Percentiles rank a stretch among this genome's conserved stretches.
Conservation (phyloP, 2,888 invertebrate genomes). For the Drosophila robusta region DNA sequence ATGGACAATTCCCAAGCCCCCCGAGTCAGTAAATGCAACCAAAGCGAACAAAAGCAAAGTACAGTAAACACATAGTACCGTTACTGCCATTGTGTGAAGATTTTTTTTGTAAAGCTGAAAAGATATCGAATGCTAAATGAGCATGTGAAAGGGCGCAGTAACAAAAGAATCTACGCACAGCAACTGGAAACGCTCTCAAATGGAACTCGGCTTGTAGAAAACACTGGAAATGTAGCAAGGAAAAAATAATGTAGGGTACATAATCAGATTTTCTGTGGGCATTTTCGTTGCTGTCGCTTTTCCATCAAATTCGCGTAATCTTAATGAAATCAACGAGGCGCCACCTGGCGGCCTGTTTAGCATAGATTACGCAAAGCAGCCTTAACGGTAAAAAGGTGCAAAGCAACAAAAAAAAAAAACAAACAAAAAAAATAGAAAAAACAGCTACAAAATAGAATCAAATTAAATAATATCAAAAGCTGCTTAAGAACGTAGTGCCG, state of each 20-base stretch:
- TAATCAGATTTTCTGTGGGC: neutral
- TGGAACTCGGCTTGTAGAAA: neutral
- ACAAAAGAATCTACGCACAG: slow-evolving; percentile 7
- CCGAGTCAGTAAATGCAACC: slow-evolving; percentile 32
- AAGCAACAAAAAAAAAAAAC: slow-evolving; percentile 21
- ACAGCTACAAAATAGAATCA: slow-evolving; percentile 36
- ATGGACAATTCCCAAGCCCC: slow-evolving; percentile 73
- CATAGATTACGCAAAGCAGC: slow-evolving; percentile 63
- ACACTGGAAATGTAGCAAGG: neutral
- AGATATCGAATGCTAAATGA: slow-evolving; percentile 11
- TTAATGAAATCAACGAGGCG: slow-evolving; percentile 58
- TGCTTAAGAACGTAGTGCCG: slow-evolving; percentile 39
- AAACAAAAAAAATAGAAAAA: slow-evolving; percentile 9
- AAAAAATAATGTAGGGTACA: neutral
- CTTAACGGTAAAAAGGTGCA: slow-evolving; percentile 17
- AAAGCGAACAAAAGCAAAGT: slow-evolving; percentile 40
- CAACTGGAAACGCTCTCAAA: slow-evolving; percentile 2
- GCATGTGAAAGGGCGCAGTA: slow-evolving; percentile 3
- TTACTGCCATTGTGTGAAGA: slow-evolving; percentile 28
- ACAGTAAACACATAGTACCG: slow-evolving; percentile 54
- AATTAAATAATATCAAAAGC: slow-evolving; percentile 75
- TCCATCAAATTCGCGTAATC: slow-evolving; percentile 46
- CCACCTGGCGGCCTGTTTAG: slow-evolving; percentile 42
- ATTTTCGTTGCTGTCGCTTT: slow-evolving; percentile 24
- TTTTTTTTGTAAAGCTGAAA: neutral